These are phyloP conservation scores for Mormoops blainvillei DNA, from an alignment of 2,113 vertebrate genomes.

Conservation along the genomic window DNA sequence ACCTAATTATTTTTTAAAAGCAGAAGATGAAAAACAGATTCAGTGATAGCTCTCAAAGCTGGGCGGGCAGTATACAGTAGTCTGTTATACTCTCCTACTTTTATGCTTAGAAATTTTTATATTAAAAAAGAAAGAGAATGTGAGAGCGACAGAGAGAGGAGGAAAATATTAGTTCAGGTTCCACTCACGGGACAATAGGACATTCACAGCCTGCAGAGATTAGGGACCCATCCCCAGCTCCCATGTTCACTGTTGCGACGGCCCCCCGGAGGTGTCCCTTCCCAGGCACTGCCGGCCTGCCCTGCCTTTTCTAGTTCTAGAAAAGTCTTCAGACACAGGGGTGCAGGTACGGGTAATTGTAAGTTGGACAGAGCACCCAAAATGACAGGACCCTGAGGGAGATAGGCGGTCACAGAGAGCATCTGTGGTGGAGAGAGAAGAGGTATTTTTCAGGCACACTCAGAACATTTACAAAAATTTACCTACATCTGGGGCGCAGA, in stretches of 20 bases:
- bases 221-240: not conserved
- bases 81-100: not conserved
- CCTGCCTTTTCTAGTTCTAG: not conserved
- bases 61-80: not conserved
- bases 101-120: not conserved
- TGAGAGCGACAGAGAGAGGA: not conserved
- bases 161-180: not conserved
- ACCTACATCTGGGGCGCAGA: not conserved
- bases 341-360: not conserved
- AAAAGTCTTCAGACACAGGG: not conserved
- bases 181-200: not conserved
- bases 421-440: fast-evolving
- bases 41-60: not conserved
- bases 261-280: no score
- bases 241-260: not conserved
- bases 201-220: fast-evolving
- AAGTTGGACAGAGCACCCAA: not conserved
- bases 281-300: not conserved
- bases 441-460: not conserved
- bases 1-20: not conserved
- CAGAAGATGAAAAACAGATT: not conserved
- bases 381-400: not conserved
- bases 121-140: not conserved
- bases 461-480: not conserved
- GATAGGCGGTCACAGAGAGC: not conserved